A percentile compares a stretch with the other conserved stretches of the same genome.
Evolutionary conservation across 2,888 invertebrate genomes (phyloP).

Genomic region (Stictocephala bisonia): DNA sequence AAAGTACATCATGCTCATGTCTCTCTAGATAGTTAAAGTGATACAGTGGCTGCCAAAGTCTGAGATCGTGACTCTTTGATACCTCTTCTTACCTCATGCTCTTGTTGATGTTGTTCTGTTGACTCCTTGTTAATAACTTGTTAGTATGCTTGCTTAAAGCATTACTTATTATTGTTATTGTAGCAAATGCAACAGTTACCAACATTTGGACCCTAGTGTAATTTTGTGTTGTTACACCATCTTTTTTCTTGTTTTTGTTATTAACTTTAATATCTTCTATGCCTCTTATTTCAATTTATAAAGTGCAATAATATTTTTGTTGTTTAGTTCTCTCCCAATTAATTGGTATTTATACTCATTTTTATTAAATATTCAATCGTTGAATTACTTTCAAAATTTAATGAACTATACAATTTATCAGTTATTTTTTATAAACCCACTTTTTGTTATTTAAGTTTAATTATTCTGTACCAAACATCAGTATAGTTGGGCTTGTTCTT

Average conservation of each 20-base stretch:
- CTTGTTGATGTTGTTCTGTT: constrained; percentile 46
- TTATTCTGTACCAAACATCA: too few species aligned
- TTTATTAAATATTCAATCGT: too few species aligned
- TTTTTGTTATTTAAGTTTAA: too few species aligned
- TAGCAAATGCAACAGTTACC: constrained; percentile 33
- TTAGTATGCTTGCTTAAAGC: constrained; percentile 35
- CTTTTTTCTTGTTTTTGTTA: constrained; percentile 15
- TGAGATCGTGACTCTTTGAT: not conserved
- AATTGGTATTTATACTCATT: too few species aligned
- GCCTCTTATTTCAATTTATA: too few species aligned
- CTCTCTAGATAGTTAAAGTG: constrained; percentile 41
- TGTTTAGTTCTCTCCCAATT: too few species aligned
- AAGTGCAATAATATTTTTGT: too few species aligned
- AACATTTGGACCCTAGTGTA: constrained; percentile 5
- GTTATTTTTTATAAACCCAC: too few species aligned
- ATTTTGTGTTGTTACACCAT: not conserved
- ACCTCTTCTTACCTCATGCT: constrained; percentile 8
- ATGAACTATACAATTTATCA: too few species aligned
- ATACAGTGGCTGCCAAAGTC: not conserved
- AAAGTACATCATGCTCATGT: constrained; percentile 45
- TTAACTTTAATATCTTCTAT: not conserved
- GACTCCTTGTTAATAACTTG: too few species aligned
- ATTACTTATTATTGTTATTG: constrained; percentile 30
- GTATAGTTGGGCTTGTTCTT: too few species aligned
- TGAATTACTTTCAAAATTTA: too few species aligned